Evolutionary conservation across 2,797 vertebrate genomes (phyloP).

Genomic region (Etheostoma perlongum): DNA sequence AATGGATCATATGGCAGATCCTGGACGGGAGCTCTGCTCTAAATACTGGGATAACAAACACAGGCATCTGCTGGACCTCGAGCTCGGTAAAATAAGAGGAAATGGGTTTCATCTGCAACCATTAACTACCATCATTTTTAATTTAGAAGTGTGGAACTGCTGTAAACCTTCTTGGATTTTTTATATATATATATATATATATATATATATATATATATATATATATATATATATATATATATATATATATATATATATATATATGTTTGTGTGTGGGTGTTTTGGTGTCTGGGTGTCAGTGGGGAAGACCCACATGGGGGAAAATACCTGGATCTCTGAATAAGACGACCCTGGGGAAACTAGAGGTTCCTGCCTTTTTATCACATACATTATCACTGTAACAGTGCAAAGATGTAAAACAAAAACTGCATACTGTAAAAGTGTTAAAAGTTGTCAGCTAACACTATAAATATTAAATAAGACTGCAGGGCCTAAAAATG

Average conservation of each 20-base stretch:
- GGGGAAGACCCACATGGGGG: constrained; percentile 39
- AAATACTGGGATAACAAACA: constrained; percentile 72
- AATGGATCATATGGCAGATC: constrained; percentile 47
- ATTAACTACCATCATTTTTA: constrained; percentile 74
- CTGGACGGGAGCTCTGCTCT: constrained; percentile 37
- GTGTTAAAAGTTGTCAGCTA: not conserved
- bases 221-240: too few species aligned
- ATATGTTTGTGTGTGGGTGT: not conserved
- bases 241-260: constrained; percentile 4
- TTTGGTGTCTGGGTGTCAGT: not conserved
- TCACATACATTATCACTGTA: not conserved
- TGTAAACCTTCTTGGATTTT: constrained; percentile 57
- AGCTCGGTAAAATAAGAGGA: constrained; percentile 68
- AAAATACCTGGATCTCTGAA: constrained; percentile 57
- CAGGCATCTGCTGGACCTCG: constrained; percentile 64
- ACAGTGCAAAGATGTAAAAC: not conserved
- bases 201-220: too few species aligned
- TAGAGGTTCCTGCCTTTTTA: not conserved
- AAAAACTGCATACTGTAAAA: not conserved
- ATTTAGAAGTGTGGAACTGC: constrained; percentile 71
- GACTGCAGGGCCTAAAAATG: not conserved
- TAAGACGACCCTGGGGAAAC: not conserved
- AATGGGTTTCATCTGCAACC: constrained; percentile 80
- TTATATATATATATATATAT: constrained; percentile 3
- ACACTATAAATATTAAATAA: not conserved